Evolutionary conservation across 2,113 vertebrate species (phyloP), one percentile per base, ranked within the genome.

Genomic region (Anguilla rostrata): DNA sequence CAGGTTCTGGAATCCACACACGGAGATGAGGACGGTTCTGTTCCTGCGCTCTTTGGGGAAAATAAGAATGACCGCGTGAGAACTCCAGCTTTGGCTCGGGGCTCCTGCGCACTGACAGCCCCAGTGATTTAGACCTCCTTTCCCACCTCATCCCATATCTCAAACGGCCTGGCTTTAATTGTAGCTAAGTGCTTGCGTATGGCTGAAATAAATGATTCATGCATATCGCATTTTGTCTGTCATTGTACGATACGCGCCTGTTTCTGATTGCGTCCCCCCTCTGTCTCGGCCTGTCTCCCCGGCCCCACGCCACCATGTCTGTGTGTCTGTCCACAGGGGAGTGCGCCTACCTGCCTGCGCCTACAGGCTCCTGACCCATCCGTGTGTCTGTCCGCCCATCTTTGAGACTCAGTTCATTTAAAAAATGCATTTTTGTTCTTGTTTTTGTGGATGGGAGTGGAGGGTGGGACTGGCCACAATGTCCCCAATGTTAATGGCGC

Each of bases 401-500:
- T 22, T 6, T 66, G 60, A 66, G 60, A 66, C 26, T 66, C 8
- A 66, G 12, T 20, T 15, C 11, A 20, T 60, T 66, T 22, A 26
- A 26, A 66, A 66, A 18, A 15, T 60, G 53, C 15, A 15, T 46
- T 4, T 46, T 46, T 46, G 43, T 46, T 46, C 43, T 46, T 6
- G 43, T 66, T 66, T 66, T 20, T 66, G 49, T 66, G 0, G 60
- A 26, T 20, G 5, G 60, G 22, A 22, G 20, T 29, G 71, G n/a
- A 12, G 49, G 49, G 49, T 53, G 49, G 71, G 11, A 29, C 26
- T 34, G 34, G 29, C n/a, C 26, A 34, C 2, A 89, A 84, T 88
- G 82, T 88, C 82, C 26, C 78, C 82, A 83, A 53, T 34, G 88
- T 66, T 78, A 82, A 89, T 87, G 84, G 49, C 80, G 83, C 86